Base-by-base conservation (phyloP, 2,113 vertebrate species). In the Monopterus albus region DNA sequence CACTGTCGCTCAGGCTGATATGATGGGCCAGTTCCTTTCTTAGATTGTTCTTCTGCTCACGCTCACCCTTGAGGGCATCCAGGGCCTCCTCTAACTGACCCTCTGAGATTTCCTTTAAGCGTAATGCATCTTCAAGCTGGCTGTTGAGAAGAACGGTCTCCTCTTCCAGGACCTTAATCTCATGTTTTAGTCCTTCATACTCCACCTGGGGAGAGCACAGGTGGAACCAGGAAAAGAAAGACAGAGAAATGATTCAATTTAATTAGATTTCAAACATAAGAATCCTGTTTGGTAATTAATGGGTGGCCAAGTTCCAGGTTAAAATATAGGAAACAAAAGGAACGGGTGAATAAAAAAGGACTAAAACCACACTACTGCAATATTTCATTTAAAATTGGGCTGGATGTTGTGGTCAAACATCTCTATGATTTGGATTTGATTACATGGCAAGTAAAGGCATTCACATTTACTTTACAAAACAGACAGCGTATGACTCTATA, bases 151-250 rank as follows among this genome's bases (percentile, higher is more conserved):
- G 94, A 15, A 96, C 96, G 0, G 95, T 97, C 84, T 99, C 97
- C 89, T 99, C 98, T 81, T 97, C 98, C 65, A 98, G 93, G 1
- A 98, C 95, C 63, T 99, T 99, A 62, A 98, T 99, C 89, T 99
- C 98, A 70, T 99, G 98, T 81, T 99, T 99, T 87, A 99, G 90
- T 36, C 97, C 97, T 91, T 99, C 98, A 2, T 97, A 99, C 86
- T 99, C 98, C 83, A 99, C 97, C 97, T 99, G 93, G 61, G 5
- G 33, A 15, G 29, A 46, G 45, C 5, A 21, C 7, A 71, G 28
- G 46, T 3, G 49, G 31, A 51, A 10, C 1, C 6, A 23, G 6
- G 4, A 31, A 20, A 18, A 36, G 14, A 12, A 43, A 23, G n/a
- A n/a, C n/a, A n/a, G n/a, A n/a, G n/a, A n/a, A n/a, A n/a, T n/a